phyloP scores from a whole-genome alignment of 2,888 invertebrate species.

The Keiferia lycopersicella region DNA sequence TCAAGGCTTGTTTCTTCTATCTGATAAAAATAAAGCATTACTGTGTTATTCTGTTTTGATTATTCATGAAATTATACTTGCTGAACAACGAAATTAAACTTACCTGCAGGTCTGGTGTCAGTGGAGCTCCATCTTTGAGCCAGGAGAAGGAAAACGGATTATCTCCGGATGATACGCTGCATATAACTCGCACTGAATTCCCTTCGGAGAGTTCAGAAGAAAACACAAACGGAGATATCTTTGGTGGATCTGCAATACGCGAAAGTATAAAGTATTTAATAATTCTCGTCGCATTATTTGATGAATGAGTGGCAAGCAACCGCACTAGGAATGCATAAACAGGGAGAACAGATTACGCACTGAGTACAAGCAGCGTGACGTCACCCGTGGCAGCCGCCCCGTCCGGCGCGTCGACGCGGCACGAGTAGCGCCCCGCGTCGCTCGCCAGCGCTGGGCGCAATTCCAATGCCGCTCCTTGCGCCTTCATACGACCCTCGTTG shows the following conservation, averaged over 20 bases:
- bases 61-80: too few relatives aligned
- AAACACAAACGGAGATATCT: conserved; percentile 92
- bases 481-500: conserved; percentile 67
- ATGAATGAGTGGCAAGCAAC: not conserved
- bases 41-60: too few relatives aligned
- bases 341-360: conserved; percentile 61
- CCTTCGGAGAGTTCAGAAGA: conserved; percentile 91
- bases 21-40: conserved; percentile 45
- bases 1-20: conserved; percentile 85
- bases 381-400: conserved; percentile 86
- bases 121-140: conserved; percentile 83
- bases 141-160: conserved; percentile 86
- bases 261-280: not conserved
- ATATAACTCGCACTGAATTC: conserved; percentile 90
- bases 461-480: conserved; percentile 58
- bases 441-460: conserved; percentile 65
- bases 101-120: conserved; percentile 83
- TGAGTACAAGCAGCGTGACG: conserved; percentile 86
- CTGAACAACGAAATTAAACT: too few relatives aligned
- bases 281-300: not conserved
- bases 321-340: not conserved
- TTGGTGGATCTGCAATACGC: conserved; percentile 84
- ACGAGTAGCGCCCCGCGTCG: conserved; percentile 89
- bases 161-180: conserved; percentile 87
- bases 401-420: conserved; percentile 86